Base-by-base conservation (phyloP, 53 echinoderm and acorn worm species). In the Patiria pectinifera region DNA sequence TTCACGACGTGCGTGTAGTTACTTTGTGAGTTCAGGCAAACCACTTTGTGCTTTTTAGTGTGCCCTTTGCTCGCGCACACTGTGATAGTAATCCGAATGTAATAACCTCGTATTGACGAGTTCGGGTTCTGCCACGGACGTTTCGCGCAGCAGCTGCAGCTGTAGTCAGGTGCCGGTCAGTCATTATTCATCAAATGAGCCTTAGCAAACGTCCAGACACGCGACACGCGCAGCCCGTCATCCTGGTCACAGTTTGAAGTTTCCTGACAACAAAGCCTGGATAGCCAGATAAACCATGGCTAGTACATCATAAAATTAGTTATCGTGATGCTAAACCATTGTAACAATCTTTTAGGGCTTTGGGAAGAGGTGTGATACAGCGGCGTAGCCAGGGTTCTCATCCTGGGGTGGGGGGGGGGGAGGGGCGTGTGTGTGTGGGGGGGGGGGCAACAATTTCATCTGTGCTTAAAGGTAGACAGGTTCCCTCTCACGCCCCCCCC, bases 161-260 rank as follows among this genome's bases (percentile, higher is more conserved):
- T 62, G 69, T 85, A 69, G 69, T 85, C 69, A 45, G 69, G 85
- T 85, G 85, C 85, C 69, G 44, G 62, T 69, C 59, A 63, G 85
- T 66, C 66, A 21, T 19, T 5, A 4, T 60, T 60, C 0, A 1
- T 35, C 35, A 35, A 35, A 60, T 60, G 60, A 60, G 60, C 35
- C 35, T 70, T 70, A 4, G n/a, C 74, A 16, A 23, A 74, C 74
- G 74, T 74, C 74, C 74, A 74, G 74, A 74, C 74, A 74, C 24
- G 74, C n/a, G 74, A 74, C 22, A 24, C 74, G 74, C 21, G 74
- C 24, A 22, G 23, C 24, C 8, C 0, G 24, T 16, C 74, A n/a
- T 74, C 3, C 15, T 66, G 15, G 3, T 35, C 15, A 18, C 66
- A 66, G 66, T 66, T 66, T 14, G 19, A 66, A 13, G 66, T 66